Evolutionary conservation across 92 coral and sea anemone species (phyloP).

Genomic region (Epizoanthus scotinus): DNA sequence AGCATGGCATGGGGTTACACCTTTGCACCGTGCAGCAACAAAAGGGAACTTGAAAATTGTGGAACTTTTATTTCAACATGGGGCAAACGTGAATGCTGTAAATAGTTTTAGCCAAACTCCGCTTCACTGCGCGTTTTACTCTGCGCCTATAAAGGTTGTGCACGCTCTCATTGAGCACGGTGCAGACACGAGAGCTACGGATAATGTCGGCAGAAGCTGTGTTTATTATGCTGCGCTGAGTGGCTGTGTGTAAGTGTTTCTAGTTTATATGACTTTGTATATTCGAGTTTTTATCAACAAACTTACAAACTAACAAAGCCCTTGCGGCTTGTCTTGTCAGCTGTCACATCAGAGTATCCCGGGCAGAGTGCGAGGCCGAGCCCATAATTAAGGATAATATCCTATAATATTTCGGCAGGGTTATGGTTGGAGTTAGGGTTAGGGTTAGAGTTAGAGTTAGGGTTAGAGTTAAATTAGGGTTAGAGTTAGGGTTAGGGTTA

Average conservation of each 20-base stretch:
- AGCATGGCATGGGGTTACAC: slow-evolving; percentile 96
- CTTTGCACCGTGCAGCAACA: slow-evolving; percentile 84
- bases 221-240: slow-evolving; percentile 91
- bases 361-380: too few relatives aligned
- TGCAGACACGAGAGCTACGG: slow-evolving; percentile 73
- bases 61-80: slow-evolving; percentile 58
- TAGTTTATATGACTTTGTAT: too few relatives aligned
- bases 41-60: slow-evolving; percentile 71
- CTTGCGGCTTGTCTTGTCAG: too few relatives aligned
- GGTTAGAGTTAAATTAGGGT: too few relatives aligned
- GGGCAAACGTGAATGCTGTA: slow-evolving; percentile 76
- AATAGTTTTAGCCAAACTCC: slow-evolving; percentile 88
- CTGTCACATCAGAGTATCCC: too few relatives aligned
- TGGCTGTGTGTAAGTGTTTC: slow-evolving; percentile 82
- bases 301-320: too few relatives aligned
- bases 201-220: slow-evolving; percentile 85
- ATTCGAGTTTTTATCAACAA: too few relatives aligned
- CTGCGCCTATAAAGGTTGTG: slow-evolving; percentile 70
- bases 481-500: too few relatives aligned
- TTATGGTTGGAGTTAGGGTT: too few relatives aligned
- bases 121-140: slow-evolving; percentile 81
- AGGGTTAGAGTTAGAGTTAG: too few relatives aligned
- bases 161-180: slow-evolving; percentile 75
- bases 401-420: too few relatives aligned
- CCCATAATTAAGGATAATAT: too few relatives aligned